Evolutionary conservation across 2,113 vertebrate genomes (phyloP), one percentile per base, ranked within the genome.

Genomic region (Tringa solitaria): DNA sequence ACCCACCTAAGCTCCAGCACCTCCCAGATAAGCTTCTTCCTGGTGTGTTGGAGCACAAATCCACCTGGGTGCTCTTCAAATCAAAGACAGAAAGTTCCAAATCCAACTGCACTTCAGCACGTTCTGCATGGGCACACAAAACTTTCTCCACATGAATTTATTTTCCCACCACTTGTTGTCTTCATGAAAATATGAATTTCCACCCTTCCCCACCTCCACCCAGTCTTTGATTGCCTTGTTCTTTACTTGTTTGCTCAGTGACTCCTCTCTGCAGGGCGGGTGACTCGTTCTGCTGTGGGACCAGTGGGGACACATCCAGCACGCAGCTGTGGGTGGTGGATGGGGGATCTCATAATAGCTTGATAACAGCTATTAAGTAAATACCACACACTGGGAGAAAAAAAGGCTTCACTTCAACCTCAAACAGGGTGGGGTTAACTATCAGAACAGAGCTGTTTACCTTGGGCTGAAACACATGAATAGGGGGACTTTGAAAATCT

Each of bases 341-440:
- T 75, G 81, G 76, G 78, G 81, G 23, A 93, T 53, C 93, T 94
- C 68, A 28, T 74, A 83, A 93, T 54, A 84, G 59, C 93, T n/a
- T 84, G 94, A 96, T 96, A 96, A 93, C 83, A 76, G 73, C 84
- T 91, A 77, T 93, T 96, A 74, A 75, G 91, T 89, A 95, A 96
- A 96, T 70, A 89, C 46, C 91, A 63, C 73, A 76, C 4, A 39
- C 86, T 87, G 87, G 69, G 35, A 61, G 75, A 64, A 88, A 86
- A 43, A 90, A 85, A 57, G 17, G 76, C 72, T 94, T 95, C 46
- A 26, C 60, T 93, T 74, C 85, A 87, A 32, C 72, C 76, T 95
- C 95, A 88, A 80, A 39, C 79, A 88, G 95, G 88, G 96, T 59
- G 80, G 90, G 82, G 95, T 89, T 90, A 90, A 80, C 93, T 78